Evolutionary conservation across 2,113 vertebrate species (phyloP), one percentile per base, ranked within the genome.

Genomic region (Ailurus styani): DNA sequence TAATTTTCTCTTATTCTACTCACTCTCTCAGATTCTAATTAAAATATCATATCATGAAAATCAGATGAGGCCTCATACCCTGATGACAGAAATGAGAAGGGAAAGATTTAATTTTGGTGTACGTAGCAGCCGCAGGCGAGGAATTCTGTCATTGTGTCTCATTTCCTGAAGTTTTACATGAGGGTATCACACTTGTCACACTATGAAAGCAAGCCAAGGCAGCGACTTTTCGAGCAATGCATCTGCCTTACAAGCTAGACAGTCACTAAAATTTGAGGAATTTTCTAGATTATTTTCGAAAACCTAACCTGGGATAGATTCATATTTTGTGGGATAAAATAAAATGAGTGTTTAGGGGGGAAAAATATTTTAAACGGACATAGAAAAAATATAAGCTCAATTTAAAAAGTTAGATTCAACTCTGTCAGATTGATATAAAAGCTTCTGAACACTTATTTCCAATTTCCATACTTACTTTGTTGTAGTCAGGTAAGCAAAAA

Each of bases 21-120:
- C 47, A 78, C 2, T 96, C 37, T 90, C 52, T 82, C 54, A 72
- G 68, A 87, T 93, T 87, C 75, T 95, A 97, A 98, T 95, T 64
- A 93, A 94, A 93, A 90, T 90, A 94, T 25, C 21, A 31, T 47
- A 64, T 73, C 37, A 79, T 54, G 42, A 75, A 94, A 96, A 87
- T 77, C 82, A 54, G 29, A 77, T 13, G 64, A 92, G 31, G 47
- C 31, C 68, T 93, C 68, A 2, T 37, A 54, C 40, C 55, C 70
- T 91, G 50, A 90, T 84, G n/a, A 91, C 27, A 85, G 94, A 90
- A 90, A 62, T 11, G 40, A 93, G 45, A 84, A 93, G 81, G n/a
- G 37, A 50, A 77, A 75, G 37, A 87, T 62, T 70, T 84, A 55
- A 91, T 70, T 11, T 54, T 52, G 73, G 82, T 12, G 17, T 15